Conservation (phyloP, 2,888 invertebrate species). For the Plebejus argus region DNA sequence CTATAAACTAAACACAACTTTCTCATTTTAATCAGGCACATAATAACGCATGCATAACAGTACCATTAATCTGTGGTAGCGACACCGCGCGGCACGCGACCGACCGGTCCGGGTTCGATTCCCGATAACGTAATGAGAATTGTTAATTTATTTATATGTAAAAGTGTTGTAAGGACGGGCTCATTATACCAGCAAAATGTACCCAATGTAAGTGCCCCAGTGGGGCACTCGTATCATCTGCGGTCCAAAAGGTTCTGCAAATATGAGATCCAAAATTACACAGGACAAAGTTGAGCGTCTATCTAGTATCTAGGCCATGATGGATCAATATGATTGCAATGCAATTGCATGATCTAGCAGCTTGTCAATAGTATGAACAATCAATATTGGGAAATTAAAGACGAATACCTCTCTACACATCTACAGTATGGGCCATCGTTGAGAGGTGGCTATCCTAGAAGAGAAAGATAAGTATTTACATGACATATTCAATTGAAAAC, state of each 20-base stretch:
- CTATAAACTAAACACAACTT: not conserved
- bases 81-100: conserved; percentile 68
- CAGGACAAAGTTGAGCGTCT: too few species aligned
- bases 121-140: conserved; percentile 77
- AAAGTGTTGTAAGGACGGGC: conserved; percentile 17
- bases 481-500: too few species aligned
- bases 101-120: conserved; percentile 70
- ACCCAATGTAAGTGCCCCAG: not conserved
- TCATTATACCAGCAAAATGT: not conserved
- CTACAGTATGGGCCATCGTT: too few species aligned
- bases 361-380: too few species aligned
- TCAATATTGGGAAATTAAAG: too few species aligned
- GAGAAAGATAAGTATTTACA: too few species aligned
- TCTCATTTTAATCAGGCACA: not conserved
- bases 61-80: conserved; percentile 40
- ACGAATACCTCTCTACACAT: too few species aligned
- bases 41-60: conserved; percentile 33
- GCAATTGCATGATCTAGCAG: too few species aligned
- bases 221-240: not conserved
- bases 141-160: conserved; percentile 69
- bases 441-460: too few species aligned
- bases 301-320: too few species aligned
- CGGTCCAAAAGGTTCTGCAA: not conserved
- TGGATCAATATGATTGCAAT: too few species aligned
- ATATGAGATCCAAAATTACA: not conserved